Evolutionary conservation across 1,140 invertebrate genomes (phyloP), one percentile per base, ranked within the genome.

Genomic region (Drosophila jambulina): DNA sequence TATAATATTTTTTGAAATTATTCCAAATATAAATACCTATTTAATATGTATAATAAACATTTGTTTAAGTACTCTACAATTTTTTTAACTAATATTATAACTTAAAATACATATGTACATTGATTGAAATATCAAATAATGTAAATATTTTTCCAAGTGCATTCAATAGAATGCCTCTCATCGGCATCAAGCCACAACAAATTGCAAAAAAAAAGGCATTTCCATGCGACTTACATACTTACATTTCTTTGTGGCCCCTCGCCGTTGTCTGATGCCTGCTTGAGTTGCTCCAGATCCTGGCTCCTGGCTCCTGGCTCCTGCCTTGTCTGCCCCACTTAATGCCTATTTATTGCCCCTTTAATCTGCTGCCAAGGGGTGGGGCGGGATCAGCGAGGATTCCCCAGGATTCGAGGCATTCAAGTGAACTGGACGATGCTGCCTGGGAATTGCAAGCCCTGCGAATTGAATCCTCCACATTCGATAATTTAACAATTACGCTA

Each of bases 291-390:
- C 65, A 59, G 57, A 40, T 36, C 53, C 58, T 42, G 27, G 42
- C 38, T 13, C 19, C 29, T 43, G n/a, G 7, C 56, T 34, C 40
- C 57, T 45, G 25, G 42, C 29, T 4, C 17, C 25, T 38, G 42
- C 67, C 62, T 77, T 69, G 74, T 62, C 76, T 78, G 74, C 54
- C 80, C 84, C 77, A 88, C 84, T 88, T 87, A 88, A 88, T 88
- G 80, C 84, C 84, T 88, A 87, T 87, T 88, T 84, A 87, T 80
- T 87, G 84, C 80, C 84, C 74, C 68, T 84, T 88, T 88, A 88
- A 87, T 88, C 84, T 64, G 45, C 65, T 46, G 34, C 49, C 27
- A 51, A 19, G 4, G 12, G 48, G 48, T 4, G 46, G 25, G 9
- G 1, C 29, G 23, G 29, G 19, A 21, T 23, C 57, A 29, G 58